Evolutionary conservation across 2,797 vertebrate species (phyloP).

Genomic region (Sphenopsis melanotis): DNA sequence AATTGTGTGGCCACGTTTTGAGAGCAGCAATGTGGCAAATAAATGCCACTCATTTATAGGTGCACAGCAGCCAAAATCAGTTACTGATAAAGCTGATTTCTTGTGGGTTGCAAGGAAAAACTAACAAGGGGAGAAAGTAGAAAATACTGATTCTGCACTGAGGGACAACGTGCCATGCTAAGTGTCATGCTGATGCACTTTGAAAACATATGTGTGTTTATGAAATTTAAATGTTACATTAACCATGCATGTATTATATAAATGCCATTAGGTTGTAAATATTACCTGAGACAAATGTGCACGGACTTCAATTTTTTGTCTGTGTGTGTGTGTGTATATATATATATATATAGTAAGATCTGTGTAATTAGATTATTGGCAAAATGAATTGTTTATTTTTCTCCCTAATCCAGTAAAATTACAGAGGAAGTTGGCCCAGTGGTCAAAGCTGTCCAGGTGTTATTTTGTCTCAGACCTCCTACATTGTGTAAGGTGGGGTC

Average conservation of each 20-base stretch:
- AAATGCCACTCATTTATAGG: conserved; percentile 17
- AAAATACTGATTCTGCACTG: conserved; percentile 4
- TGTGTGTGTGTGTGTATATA: background rate
- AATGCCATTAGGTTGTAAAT: background rate
- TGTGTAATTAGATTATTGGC: background rate
- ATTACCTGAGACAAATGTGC: background rate
- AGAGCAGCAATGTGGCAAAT: conserved; percentile 40
- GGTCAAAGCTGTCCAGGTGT: background rate
- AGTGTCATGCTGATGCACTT: background rate
- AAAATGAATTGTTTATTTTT: background rate
- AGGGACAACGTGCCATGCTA: background rate
- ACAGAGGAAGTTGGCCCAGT: background rate
- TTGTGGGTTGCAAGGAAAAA: background rate
- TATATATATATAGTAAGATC: background rate
- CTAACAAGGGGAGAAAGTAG: background rate
- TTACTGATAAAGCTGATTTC: conserved; percentile 41
- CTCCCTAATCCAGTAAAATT: background rate
- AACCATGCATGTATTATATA: background rate
- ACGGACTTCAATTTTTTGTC: background rate
- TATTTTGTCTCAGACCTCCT: background rate
- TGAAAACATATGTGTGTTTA: background rate
- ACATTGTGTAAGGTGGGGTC: background rate
- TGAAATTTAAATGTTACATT: background rate
- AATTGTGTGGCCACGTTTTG: background rate
- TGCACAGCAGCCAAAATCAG: conserved; percentile 39